Percentiles rank a stretch among this genome's conserved stretches.
phyloP scores from a whole-genome alignment of 2,797 vertebrate genomes.

The Parambassis ranga region DNA sequence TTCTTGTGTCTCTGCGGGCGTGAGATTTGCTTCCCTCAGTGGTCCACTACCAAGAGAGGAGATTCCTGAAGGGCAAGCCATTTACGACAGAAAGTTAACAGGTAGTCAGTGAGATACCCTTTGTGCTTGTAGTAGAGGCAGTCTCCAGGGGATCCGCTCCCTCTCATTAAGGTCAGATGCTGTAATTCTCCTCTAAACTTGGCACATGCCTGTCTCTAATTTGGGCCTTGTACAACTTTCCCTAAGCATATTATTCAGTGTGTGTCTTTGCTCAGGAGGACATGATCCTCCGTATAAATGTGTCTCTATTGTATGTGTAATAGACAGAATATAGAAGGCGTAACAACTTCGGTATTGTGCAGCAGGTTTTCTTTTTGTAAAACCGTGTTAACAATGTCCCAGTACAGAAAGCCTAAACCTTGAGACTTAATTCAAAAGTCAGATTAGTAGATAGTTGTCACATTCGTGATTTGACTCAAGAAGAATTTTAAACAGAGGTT shows the following conservation, averaged over 20 bases:
- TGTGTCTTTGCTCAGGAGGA: not conserved
- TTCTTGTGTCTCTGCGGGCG: conserved; percentile 58
- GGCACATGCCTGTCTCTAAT: conserved; percentile 30
- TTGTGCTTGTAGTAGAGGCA: conserved; percentile 30
- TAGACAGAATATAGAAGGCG: no score
- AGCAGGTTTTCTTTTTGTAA: not conserved
- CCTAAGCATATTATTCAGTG: conserved; percentile 10
- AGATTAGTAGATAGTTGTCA: conserved; percentile 50
- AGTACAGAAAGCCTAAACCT: conserved; percentile 11
- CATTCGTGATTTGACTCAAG: conserved; percentile 18
- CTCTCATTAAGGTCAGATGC: conserved; percentile 55
- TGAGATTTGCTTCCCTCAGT: conserved; percentile 55
- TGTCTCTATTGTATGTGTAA: no score
- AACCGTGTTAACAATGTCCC: not conserved
- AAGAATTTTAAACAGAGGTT: conserved; percentile 38
- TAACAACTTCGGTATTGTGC: no score
- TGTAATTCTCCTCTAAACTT: conserved; percentile 42
- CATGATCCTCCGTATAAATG: not conserved
- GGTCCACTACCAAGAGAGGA: conserved; percentile 33
- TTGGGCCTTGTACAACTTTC: conserved; percentile 9
- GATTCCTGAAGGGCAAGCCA: conserved; percentile 44
- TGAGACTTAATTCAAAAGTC: conserved; percentile 51
- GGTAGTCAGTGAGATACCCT: conserved; percentile 40
- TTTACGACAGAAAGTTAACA: conserved; percentile 49
- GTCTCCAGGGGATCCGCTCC: conserved; percentile 31